Evolutionary conservation across 2,888 invertebrate genomes (phyloP).

Genomic region (Agrotis ipsilon): DNA sequence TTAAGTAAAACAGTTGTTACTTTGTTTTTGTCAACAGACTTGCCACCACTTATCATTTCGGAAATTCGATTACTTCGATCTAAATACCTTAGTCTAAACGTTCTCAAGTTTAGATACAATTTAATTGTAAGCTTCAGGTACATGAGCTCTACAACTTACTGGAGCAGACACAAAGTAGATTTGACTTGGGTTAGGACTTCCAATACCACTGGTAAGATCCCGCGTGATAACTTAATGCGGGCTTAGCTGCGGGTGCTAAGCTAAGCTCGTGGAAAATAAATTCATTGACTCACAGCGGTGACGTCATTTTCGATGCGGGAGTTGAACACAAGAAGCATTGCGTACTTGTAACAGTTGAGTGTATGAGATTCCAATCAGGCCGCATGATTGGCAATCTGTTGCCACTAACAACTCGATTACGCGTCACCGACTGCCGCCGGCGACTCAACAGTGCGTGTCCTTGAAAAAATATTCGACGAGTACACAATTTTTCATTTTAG

Average conservation of each 20-base stretch:
- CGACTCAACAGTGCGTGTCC: conserved; percentile 6
- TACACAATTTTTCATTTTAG: not conserved
- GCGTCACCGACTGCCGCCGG: conserved; percentile 39
- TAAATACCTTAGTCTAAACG: too few relatives aligned
- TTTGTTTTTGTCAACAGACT: not conserved
- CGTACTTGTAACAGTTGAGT: conserved; percentile 22
- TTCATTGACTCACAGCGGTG: too few relatives aligned
- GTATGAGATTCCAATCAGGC: conserved; percentile 59
- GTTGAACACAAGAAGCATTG: not conserved
- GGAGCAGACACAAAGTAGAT: too few relatives aligned
- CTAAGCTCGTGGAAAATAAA: not conserved
- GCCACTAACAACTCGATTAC: conserved; percentile 56
- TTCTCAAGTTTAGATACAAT: too few relatives aligned
- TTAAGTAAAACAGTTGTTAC: too few relatives aligned
- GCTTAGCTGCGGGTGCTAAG: not conserved
- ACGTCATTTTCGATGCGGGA: not conserved
- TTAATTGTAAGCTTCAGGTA: too few relatives aligned
- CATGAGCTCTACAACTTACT: too few relatives aligned
- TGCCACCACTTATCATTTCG: too few relatives aligned
- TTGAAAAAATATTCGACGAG: not conserved
- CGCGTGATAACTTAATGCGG: not conserved
- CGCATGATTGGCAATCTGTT: conserved; percentile 73
- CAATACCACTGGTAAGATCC: not conserved
- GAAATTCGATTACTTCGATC: too few relatives aligned
- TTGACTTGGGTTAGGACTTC: too few relatives aligned